Conservation (phyloP, 2,888 invertebrate species). For the Drosophila anceps region DNA sequence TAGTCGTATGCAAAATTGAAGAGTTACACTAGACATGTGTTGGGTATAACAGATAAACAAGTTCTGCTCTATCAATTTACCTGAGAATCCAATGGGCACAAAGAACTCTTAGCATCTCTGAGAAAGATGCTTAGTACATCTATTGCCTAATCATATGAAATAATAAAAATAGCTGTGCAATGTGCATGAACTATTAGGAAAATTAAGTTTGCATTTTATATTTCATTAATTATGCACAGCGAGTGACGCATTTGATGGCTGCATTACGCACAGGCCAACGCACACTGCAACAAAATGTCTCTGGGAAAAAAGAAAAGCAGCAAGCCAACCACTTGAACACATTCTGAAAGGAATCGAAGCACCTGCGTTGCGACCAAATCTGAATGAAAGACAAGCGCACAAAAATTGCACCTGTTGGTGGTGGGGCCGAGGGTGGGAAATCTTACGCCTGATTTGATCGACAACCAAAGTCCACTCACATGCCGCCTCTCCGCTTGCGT, state of each 20-base stretch:
- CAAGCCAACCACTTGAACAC: slow-evolving; percentile 12
- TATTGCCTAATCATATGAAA: slow-evolving; percentile 17
- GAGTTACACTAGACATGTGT: too few species aligned
- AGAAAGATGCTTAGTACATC: not conserved
- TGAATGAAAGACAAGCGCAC: slow-evolving; percentile 42
- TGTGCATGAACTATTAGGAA: slow-evolving; percentile 65
- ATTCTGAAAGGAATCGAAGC: slow-evolving; percentile 15
- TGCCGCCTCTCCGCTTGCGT: slow-evolving; percentile 13
- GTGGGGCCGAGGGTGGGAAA: slow-evolving; percentile 2
- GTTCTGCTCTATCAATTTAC: too few species aligned
- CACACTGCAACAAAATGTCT: slow-evolving; percentile 49
- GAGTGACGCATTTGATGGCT: slow-evolving; percentile 13
- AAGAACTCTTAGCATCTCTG: not conserved
- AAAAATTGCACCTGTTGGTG: slow-evolving; percentile 52
- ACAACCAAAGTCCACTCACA: slow-evolving; percentile 8
- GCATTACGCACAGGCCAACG: slow-evolving; percentile 79
- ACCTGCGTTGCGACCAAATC: slow-evolving; percentile 44
- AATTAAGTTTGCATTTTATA: slow-evolving; percentile 80
- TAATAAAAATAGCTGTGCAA: slow-evolving; percentile 50
- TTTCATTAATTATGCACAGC: slow-evolving; percentile 82
- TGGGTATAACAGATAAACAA: too few species aligned
- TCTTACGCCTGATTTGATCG: slow-evolving; percentile 76
- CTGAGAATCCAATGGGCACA: too few species aligned
- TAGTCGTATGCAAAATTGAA: too few species aligned
- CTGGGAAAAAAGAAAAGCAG: not conserved